Percentiles rank a stretch among this genome's conserved stretches.
Evolutionary conservation across 2,888 invertebrate genomes (phyloP).

Genomic region (Cetonia aurata): DNA sequence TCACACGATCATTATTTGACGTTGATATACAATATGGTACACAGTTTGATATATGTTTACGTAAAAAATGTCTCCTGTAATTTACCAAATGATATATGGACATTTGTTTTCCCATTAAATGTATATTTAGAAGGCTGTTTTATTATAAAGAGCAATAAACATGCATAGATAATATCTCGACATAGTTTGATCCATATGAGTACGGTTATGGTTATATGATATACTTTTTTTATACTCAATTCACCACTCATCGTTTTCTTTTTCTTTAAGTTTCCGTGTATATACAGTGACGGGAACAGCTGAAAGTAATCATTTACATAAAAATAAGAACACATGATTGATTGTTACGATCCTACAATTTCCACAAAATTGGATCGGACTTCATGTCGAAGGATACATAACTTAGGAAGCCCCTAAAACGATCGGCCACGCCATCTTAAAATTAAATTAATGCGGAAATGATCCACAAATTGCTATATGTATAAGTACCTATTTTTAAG

Average conservation of each 20-base stretch:
- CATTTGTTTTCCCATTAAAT: conserved; percentile 34
- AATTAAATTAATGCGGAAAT: neutral
- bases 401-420: neutral
- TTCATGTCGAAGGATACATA: neutral
- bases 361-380: conserved; percentile 31
- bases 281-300: conserved; percentile 18
- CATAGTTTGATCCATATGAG: conserved; percentile 32
- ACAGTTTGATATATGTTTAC: conserved; percentile 28
- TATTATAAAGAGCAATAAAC: conserved; percentile 29
- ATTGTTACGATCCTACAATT: conserved; percentile 33
- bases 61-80: conserved; percentile 17
- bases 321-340: conserved; percentile 34
- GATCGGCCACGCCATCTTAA: neutral
- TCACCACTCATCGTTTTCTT: conserved; percentile 19
- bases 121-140: conserved; percentile 28
- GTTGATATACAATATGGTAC: conserved; percentile 7
- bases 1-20: neutral
- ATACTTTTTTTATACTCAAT: conserved; percentile 11
- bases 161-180: conserved; percentile 28
- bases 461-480: no score
- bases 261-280: conserved; percentile 8
- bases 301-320: conserved; percentile 35
- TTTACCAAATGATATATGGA: conserved; percentile 28
- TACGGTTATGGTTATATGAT: conserved; percentile 7
- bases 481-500: no score